Evolutionary conservation across 2,797 vertebrate species (phyloP).

Genomic region (Phataginus tricuspis): DNA sequence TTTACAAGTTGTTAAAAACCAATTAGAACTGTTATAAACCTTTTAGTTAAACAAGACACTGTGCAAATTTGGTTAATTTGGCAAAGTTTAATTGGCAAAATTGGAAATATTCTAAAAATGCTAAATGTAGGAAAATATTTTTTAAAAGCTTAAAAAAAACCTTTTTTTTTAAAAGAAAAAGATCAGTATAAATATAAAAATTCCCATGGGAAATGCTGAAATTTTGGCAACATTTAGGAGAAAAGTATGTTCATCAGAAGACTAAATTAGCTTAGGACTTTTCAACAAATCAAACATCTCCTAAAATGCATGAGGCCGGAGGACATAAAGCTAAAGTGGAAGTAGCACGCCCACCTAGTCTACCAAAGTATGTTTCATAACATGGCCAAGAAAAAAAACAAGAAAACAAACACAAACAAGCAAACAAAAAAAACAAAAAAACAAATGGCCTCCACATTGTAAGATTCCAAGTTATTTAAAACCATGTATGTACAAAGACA

Average conservation of each 20-base stretch:
- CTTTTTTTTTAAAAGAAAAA: neutral
- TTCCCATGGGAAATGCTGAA: slow-evolving; percentile 9
- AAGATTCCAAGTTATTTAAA: slow-evolving; percentile 9
- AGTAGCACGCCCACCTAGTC: neutral
- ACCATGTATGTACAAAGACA: neutral
- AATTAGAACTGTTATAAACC: slow-evolving; percentile 40
- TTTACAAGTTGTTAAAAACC: slow-evolving; percentile 33
- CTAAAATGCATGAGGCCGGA: neutral
- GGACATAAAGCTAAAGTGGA: neutral
- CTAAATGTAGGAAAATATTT: neutral
- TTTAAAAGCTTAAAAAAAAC: neutral
- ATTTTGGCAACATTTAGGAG: slow-evolving; percentile 46
- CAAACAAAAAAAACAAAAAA: neutral
- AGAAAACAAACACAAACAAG: neutral
- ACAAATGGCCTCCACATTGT: neutral
- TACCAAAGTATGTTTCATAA: neutral
- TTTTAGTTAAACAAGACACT: slow-evolving; percentile 11
- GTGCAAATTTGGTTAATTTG: slow-evolving; percentile 38
- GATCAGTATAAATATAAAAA: slow-evolving; percentile 42
- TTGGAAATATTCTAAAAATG: slow-evolving; percentile 34
- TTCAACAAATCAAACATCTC: slow-evolving; percentile 38
- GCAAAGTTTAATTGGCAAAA: slow-evolving; percentile 48
- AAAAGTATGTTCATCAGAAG: slow-evolving; percentile 14
- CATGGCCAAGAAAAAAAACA: neutral
- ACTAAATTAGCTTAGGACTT: neutral